A percentile compares a stretch with the other conserved stretches of the same genome.
These are phyloP conservation scores for Bovichtus diacanthus DNA, from an alignment of 2,797 vertebrate species.

Conservation along the genomic window DNA sequence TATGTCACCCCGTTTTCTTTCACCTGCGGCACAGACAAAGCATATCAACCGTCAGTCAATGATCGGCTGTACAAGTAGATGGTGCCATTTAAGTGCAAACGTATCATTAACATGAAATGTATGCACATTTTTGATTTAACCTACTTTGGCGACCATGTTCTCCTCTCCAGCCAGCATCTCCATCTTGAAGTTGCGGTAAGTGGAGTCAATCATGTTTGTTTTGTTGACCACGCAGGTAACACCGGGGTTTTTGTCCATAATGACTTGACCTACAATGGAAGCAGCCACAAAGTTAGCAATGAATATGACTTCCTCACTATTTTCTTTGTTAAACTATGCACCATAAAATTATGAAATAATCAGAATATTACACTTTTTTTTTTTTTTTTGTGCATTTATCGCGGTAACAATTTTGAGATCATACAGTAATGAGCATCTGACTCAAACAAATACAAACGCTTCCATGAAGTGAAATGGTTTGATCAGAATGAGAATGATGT, in stretches of 20 bases:
- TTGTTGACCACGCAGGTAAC: conserved; percentile 96
- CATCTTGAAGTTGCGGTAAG: conserved; percentile 96
- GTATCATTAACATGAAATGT: not conserved
- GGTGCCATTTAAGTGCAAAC: not conserved
- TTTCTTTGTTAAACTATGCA: not conserved
- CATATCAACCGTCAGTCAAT: not conserved
- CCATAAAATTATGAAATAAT: not conserved
- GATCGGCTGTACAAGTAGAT: not conserved
- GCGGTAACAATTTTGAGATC: not conserved
- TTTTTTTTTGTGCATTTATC: not conserved
- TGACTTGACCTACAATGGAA: conserved; percentile 89
- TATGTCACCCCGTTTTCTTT: conserved; percentile 92
- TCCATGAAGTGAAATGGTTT: not conserved
- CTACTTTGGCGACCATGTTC: conserved; percentile 93
- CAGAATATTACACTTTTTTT: not conserved
- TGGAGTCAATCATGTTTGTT: conserved; percentile 91
- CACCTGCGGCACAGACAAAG: conserved; percentile 84
- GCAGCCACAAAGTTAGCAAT: not conserved
- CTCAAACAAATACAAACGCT: not conserved
- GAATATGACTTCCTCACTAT: not conserved
- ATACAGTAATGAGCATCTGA: not conserved
- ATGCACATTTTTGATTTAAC: conserved; percentile 27
- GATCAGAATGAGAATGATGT: not conserved
- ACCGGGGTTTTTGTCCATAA: conserved; percentile 97
- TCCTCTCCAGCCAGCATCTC: conserved; percentile 94